Base-by-base conservation (phyloP, 2,797 vertebrate genomes). In the Pelobates cultripes region DNA sequence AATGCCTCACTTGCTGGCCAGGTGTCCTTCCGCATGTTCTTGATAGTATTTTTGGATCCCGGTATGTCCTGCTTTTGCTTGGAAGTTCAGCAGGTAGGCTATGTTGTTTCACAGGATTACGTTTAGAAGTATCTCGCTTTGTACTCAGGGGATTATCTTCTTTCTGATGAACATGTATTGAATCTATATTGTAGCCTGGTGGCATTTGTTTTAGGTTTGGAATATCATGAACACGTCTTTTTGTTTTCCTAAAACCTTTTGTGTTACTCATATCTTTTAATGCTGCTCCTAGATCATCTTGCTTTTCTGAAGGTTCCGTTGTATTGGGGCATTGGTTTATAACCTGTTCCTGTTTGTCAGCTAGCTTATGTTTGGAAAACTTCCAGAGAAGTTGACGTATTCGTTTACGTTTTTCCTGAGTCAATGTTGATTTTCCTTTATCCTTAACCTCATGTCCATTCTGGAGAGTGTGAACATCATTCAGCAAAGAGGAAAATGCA, bases 401-500 rank as follows among this genome's bases (percentile, higher is more conserved):
- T 78, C 86, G 92, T 75, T 79, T 93, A 72, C 45, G 83, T 79
- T 88, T 93, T 0, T 86, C 87, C 53, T 13, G 4, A 3, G 70
- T 74, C 40, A 86, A 87, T 0, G 63, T 89, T n/a, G 57, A 17
- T 55, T 51, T 86, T 84, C 5, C 80, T n/a, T 43, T 70, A 2
- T 55, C 3, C 7, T 2, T 0, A 0, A 40, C 28, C 6, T 82
- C 47, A 45, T 7, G 41, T 9, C 47, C 60, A 64, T 76, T 86
- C 69, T 84, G 84, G 47, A 83, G 55, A 66, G 42, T 86, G 85
- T 70, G 87, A 68, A 88, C 13, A 0, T 87, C 1, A 0, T 71
- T 84, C 77, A 95, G 83, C 86, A 97, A 88, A 72, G 93, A 92
- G 0, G 92, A 92, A 83, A 98, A 94, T 0, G 92, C 91, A 3